These are phyloP conservation scores for Drosophila mulleri DNA, from an alignment of 2,888 invertebrate species.

Conservation along the genomic window DNA sequence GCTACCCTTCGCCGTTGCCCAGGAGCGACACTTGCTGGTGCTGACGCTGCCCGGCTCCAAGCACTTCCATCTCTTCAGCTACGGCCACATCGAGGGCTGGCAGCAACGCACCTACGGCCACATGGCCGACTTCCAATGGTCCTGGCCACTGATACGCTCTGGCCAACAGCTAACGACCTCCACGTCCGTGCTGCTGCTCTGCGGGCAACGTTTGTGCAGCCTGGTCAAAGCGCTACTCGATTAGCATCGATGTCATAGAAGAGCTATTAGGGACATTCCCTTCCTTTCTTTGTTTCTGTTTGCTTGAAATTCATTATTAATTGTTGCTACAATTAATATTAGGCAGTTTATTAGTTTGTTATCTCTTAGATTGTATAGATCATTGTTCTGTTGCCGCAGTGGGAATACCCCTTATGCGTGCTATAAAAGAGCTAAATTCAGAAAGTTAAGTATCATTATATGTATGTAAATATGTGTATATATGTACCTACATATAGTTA, in stretches of 20 bases:
- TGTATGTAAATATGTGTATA: too few species aligned
- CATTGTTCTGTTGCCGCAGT: too few species aligned
- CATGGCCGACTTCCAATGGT: conserved; percentile 70
- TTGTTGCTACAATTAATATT: not conserved
- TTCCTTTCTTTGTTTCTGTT: not conserved
- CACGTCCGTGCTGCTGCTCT: conserved; percentile 61
- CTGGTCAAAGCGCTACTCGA: conserved; percentile 63
- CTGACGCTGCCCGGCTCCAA: conserved; percentile 62
- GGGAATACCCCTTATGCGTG: not conserved
- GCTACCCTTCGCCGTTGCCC: conserved; percentile 62
- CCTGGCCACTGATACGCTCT: conserved; percentile 63
- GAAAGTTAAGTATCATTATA: not conserved
- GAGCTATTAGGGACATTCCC: not conserved
- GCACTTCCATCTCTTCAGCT: conserved; percentile 78
- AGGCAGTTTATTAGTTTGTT: not conserved
- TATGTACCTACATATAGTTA: not conserved
- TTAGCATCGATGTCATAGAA: conserved; percentile 5
- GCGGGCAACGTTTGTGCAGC: conserved; percentile 61
- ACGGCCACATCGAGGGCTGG: conserved; percentile 80
- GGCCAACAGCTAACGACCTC: conserved; percentile 20
- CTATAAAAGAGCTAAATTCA: not conserved
- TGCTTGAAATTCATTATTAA: not conserved
- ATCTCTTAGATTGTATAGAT: not conserved
- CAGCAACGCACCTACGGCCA: conserved; percentile 73
- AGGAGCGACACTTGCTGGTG: conserved; percentile 71